phyloP scores from a whole-genome alignment of 2,113 vertebrate species.

The Bubo scandiacus region DNA sequence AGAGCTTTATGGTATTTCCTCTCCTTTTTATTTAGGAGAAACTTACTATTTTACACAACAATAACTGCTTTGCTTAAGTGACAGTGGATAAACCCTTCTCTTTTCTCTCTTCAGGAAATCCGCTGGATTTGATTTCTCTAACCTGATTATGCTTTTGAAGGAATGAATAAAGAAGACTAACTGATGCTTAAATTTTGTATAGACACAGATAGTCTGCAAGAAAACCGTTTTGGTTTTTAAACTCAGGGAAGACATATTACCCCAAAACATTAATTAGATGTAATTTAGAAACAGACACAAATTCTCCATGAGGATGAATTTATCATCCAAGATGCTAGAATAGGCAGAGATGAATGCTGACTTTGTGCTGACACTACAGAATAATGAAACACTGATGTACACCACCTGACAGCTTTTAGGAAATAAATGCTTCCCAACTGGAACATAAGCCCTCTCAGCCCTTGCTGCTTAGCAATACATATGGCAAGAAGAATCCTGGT shows the following conservation, averaged over 20 bases:
- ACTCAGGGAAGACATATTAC: background rate
- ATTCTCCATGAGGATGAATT: background rate
- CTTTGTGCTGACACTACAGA: background rate
- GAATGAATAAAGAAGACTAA: background rate
- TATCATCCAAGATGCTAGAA: background rate
- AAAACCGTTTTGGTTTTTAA: background rate
- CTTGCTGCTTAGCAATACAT: background rate
- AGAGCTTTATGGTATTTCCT: background rate
- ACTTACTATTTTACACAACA: background rate
- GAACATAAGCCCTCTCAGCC: background rate
- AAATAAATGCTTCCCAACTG: background rate
- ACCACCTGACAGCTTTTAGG: background rate
- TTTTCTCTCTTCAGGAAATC: background rate
- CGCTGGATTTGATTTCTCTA: background rate
- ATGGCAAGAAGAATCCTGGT: background rate
- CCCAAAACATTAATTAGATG: background rate
- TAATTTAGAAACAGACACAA: background rate
- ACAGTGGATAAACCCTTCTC: background rate
- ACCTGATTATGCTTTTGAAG: background rate
- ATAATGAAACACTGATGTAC: background rate
- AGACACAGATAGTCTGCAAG: background rate
- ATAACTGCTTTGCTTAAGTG: background rate
- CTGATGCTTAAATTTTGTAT: background rate
- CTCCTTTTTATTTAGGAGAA: background rate
- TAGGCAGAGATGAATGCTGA: background rate